Conservation (phyloP, 2,888 invertebrate species). For the Geotrupes spiniger region DNA sequence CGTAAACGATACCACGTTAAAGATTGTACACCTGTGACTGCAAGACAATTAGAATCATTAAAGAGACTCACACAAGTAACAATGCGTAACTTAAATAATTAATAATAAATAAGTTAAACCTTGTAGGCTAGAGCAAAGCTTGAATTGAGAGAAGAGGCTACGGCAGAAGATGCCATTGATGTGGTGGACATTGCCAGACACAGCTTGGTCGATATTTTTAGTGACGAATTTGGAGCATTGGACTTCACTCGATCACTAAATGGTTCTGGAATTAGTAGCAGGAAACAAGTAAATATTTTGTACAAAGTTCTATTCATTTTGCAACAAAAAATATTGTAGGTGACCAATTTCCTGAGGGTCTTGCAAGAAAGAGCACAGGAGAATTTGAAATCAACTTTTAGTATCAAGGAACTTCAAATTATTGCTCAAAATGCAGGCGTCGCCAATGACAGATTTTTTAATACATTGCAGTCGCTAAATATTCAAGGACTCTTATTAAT, state of each 20-base stretch:
- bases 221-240: conserved; percentile 67
- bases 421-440: conserved; percentile 67
- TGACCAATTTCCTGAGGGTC: conserved; percentile 68
- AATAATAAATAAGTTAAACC: conserved; percentile 12
- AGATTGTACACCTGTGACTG: conserved; percentile 78
- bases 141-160: conserved; percentile 80
- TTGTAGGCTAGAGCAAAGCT: conserved; percentile 79
- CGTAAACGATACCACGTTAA: conserved; percentile 64
- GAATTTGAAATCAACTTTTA: conserved; percentile 59
- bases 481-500: conserved; percentile 82
- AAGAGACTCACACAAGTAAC: conserved; percentile 75
- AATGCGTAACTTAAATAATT: conserved; percentile 5
- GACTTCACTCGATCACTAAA: conserved; percentile 66
- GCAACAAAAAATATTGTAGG: conserved; percentile 49
- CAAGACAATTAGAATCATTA: conserved; percentile 84
- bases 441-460: conserved; percentile 61
- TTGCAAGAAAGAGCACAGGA: conserved; percentile 65
- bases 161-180: conserved; percentile 76
- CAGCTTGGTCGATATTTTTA: conserved; percentile 74
- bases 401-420: conserved; percentile 71
- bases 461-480: conserved; percentile 76
- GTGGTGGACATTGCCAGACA: conserved; percentile 81
- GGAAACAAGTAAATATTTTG: conserved; percentile 51
- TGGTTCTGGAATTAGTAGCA: conserved; percentile 70
- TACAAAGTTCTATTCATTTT: background rate